These are phyloP conservation scores for Eucidaris tribuloides DNA, from an alignment of 35 echinoderm and acorn worm species.

Conservation along the genomic window DNA sequence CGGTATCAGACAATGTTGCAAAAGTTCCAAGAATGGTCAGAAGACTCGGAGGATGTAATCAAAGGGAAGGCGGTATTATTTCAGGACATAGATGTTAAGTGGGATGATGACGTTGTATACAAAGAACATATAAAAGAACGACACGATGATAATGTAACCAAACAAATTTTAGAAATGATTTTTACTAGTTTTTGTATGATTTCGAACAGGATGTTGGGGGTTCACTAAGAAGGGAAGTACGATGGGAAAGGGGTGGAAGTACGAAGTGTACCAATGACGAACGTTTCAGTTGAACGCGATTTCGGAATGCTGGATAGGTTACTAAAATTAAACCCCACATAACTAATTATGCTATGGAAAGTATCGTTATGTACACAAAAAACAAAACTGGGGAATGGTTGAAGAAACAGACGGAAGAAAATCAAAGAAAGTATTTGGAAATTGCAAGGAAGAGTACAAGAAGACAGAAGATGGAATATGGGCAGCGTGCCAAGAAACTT, in stretches of 20 bases:
- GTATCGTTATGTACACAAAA: slow-evolving; percentile 56
- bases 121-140: background rate
- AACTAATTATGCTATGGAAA: slow-evolving; percentile 37
- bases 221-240: background rate
- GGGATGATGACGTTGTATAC: background rate
- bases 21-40: slow-evolving; percentile 32
- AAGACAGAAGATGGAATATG: background rate
- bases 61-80: slow-evolving; percentile 20
- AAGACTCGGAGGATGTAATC: slow-evolving; percentile 32
- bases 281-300: slow-evolving; percentile 54
- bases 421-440: background rate
- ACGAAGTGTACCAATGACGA: slow-evolving; percentile 60
- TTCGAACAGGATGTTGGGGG: background rate
- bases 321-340: slow-evolving; percentile 51
- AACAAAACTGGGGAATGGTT: slow-evolving; percentile 48
- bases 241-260: background rate
- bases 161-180: background rate
- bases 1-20: slow-evolving; percentile 13
- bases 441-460: background rate
- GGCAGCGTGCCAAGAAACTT: background rate
- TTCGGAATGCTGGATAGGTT: slow-evolving; percentile 73
- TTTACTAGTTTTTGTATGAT: background rate
- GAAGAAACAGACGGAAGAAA: background rate
- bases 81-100: slow-evolving; percentile 14
- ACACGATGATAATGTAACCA: background rate